Conservation (phyloP, 2,888 invertebrate genomes). For the Epinotia bilunana region DNA sequence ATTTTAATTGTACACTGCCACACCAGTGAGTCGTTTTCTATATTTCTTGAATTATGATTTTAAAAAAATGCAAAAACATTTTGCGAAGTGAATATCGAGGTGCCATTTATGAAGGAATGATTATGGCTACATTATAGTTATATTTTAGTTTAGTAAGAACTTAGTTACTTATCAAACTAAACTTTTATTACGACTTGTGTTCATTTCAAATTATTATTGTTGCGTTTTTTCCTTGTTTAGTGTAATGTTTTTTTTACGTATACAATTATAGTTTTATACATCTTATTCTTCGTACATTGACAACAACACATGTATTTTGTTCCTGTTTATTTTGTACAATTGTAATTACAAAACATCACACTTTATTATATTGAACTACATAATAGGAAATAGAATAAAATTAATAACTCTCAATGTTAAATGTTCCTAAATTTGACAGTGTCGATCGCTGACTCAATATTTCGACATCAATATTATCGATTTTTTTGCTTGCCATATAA, state of each 20-base stretch:
- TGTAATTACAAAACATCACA: constrained; percentile 67
- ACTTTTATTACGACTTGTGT: constrained; percentile 75
- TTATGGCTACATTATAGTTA: constrained; percentile 76
- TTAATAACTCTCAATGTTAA: constrained; percentile 82
- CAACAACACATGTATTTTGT: constrained; percentile 57
- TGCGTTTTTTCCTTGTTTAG: constrained; percentile 64
- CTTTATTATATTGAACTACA: constrained; percentile 68
- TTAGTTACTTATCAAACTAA: constrained; percentile 65
- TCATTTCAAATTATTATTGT: constrained; percentile 67
- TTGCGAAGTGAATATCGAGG: constrained; percentile 78
- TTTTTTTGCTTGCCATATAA: constrained; percentile 78
- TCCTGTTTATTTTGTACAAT: constrained; percentile 62
- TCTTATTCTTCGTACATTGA: constrained; percentile 57
- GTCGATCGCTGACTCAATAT: constrained; percentile 70
- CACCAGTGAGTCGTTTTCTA: constrained; percentile 44
- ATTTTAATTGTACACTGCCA: constrained; percentile 37
- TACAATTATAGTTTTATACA: constrained; percentile 53
- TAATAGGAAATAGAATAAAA: constrained; percentile 76
- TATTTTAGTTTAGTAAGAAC: constrained; percentile 71
- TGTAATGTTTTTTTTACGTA: constrained; percentile 49
- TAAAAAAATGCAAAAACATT: constrained; percentile 56
- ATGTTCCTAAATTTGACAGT: constrained; percentile 83
- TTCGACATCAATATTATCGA: constrained; percentile 61
- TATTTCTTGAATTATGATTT: constrained; percentile 45
- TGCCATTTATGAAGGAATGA: constrained; percentile 75